Percentiles rank a stretch among this genome's conserved stretches.
Evolutionary conservation across 2,113 vertebrate species (phyloP).

Genomic region (Fulmarus glacialis): DNA sequence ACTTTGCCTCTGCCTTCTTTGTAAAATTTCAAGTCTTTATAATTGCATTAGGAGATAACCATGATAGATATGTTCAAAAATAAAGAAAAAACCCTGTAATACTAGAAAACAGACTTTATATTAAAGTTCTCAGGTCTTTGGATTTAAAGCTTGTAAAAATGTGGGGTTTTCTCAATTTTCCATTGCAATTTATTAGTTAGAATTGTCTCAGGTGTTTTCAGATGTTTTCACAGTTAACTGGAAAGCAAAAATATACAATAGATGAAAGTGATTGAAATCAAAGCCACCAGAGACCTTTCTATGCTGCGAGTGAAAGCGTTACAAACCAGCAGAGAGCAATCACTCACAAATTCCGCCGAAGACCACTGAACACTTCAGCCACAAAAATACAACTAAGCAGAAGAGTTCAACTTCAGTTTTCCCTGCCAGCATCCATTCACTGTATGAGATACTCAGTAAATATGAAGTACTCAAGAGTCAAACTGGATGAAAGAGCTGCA

Average conservation of each 20-base stretch:
- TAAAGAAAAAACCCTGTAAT: rapidly evolving
- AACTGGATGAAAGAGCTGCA: not conserved
- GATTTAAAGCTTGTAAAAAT: not conserved
- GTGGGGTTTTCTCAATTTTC: not conserved
- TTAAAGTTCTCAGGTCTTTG: not conserved
- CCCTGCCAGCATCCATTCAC: not conserved
- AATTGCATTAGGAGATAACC: not conserved
- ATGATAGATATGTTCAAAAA: not conserved
- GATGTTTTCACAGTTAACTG: not conserved
- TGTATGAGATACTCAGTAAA: not conserved
- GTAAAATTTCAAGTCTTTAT: not conserved
- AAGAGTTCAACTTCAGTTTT: not conserved
- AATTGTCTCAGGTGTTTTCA: not conserved
- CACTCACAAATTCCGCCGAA: not conserved
- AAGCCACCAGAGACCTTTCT: not conserved
- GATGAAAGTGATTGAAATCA: not conserved
- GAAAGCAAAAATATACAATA: not conserved
- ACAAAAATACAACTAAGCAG: not conserved
- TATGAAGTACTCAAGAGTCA: not conserved
- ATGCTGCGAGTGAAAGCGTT: not conserved
- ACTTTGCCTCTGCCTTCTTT: not conserved
- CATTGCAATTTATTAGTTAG: not conserved
- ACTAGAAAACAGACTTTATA: not conserved
- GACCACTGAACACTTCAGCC: not conserved
- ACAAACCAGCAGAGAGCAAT: not conserved